Base-by-base conservation (phyloP, 1,140 invertebrate species). In the Zaprionus ghesquierei region DNA sequence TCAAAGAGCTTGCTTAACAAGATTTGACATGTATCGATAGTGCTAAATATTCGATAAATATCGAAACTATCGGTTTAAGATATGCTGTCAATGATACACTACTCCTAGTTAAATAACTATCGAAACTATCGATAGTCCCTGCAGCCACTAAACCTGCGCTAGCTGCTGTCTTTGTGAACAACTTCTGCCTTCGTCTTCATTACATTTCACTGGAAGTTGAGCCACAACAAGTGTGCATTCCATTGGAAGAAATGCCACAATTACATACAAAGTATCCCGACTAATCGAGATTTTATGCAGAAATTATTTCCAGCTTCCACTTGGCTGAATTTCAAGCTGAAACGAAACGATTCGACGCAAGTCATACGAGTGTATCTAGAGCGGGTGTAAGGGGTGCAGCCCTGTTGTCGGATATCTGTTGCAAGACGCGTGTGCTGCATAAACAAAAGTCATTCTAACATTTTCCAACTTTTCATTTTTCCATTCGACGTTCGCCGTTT, bases 381-480 rank as follows among this genome's bases (percentile, higher is more conserved):
- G 35, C 6, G 15, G n/a, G 1, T 13, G 5, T n/a, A 8, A 10
- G 41, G 18, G 18, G 8, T 8, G 3, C 6, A 8, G n/a, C n/a
- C n/a, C n/a, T n/a, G n/a, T n/a, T n/a, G 41, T 22, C 60, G 59
- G 59, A 61, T 62, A 51, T 62, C 29, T 62, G 46, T 38, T 27
- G 60, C 60, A 62, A 62, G 60, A 68, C 64, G 66, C 66, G 66
- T 69, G 66, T 59, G 66, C 23, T 35, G 18, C 51, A 50, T 70
- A 70, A 70, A 70, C 68, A 70, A 64, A 15, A 70, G 20, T 18
- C 15, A 23, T 41, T 62, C 53, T 63, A 49, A 22, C 33, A 15
- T 46, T 66, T 51, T 25, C 27, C 49, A n/a, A 25, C 12, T 51
- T 51, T 23, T 25, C 23, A n/a, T 51, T 51, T 51, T 9, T 15